Conservation (phyloP, 2,113 vertebrate species). For the Struthidea cinerea region DNA sequence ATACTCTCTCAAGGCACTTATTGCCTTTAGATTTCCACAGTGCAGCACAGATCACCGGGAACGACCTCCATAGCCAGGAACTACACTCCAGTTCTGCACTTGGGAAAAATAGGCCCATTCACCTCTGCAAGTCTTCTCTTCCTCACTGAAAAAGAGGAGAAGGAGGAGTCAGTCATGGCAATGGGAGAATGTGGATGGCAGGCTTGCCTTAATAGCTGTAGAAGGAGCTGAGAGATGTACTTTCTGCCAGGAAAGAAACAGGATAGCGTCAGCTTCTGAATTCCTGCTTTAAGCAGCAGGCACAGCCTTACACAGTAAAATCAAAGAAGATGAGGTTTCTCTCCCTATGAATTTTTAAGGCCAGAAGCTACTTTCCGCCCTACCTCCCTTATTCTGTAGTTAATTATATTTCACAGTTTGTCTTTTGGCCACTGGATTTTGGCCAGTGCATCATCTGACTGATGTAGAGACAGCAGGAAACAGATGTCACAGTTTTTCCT, state of each 20-base stretch:
- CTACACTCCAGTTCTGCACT: conserved; percentile 92
- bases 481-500: background rate
- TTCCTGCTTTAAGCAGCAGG: background rate
- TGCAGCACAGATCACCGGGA: conserved; percentile 25
- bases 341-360: background rate
- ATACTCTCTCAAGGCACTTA: conserved; percentile 58
- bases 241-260: background rate
- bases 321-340: background rate
- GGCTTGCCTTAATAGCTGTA: background rate
- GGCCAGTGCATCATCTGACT: background rate
- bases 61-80: background rate
- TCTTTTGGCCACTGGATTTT: background rate
- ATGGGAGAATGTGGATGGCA: fast-evolving
- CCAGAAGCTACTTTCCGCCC: background rate
- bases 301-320: background rate
- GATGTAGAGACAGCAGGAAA: background rate
- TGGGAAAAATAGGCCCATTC: conserved; percentile 92
- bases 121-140: conserved; percentile 91
- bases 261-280: background rate
- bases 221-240: background rate
- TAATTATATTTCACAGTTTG: background rate
- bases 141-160: conserved; percentile 82
- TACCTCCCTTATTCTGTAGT: background rate
- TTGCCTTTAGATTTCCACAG: conserved; percentile 53
- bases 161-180: background rate